Base-by-base conservation (phyloP, 2,113 vertebrate species). In the Sinocyclocheilus grahami region DNA sequence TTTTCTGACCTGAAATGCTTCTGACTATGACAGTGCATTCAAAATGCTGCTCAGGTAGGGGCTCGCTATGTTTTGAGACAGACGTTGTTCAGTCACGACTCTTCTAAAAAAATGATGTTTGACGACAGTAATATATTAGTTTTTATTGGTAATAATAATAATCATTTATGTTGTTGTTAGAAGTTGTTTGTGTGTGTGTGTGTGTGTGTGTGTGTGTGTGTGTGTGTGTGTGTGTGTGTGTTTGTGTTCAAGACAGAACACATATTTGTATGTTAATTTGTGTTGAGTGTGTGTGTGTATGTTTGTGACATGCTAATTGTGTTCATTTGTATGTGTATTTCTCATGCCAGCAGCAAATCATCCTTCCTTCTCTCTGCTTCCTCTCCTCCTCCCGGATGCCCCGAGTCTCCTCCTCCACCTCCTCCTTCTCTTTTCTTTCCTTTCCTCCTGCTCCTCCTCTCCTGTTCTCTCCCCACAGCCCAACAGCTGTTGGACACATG, bases 401-500 rank as follows among this genome's bases (percentile, higher is more conserved):
- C 71, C 0, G 37, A n/a, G 9, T 42, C 71, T 72, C 20, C 82
- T n/a, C 30, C 33, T 18, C 10, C n/a, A 62, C 37, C 71, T n/a
- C 37, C 71, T 42, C 18, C 8, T 72, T 12, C 67, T n/a, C 30
- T 46, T 42, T 10, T 46, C 72, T 63, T n/a, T 63, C 20, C n/a
- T 81, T n/a, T 24, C 27, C 77, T 51, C 22, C 39, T n/a, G 24
- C 42, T 78, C 58, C 58, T 85, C 58, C 65, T 53, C 51, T 71
- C 20, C 46, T 65, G 37, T 82, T 82, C 10, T 65, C 3, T 81
- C 37, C 78, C n/a, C 30, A 13, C 11, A 42, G 33, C 20, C 58
- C 55, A 51, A 69, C 62, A 82, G 80, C 62, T 82, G 80, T 65
- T 69, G 60, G 62, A 86, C 67, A 79, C 53, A 58, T 86, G 75